phyloP scores from a whole-genome alignment of 2,888 invertebrate species.

The Colostygia pectinataria region DNA sequence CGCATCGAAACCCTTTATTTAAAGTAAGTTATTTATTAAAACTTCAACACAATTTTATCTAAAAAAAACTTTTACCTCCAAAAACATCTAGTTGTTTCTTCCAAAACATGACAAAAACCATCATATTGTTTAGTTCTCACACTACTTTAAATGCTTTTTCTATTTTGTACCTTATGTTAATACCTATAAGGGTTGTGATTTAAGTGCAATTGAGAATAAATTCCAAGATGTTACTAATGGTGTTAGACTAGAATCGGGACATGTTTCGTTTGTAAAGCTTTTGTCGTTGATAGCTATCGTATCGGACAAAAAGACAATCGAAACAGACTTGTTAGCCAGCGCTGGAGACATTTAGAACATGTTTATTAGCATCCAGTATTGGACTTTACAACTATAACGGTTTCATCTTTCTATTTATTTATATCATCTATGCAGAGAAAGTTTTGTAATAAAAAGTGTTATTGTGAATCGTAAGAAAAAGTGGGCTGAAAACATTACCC shows the following conservation, averaged over 20 bases:
- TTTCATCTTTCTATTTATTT: slow-evolving; percentile 34
- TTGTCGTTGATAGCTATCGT: slow-evolving; percentile 45
- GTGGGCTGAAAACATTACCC: slow-evolving; percentile 40
- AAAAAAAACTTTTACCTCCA: slow-evolving; percentile 25
- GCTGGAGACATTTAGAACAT: slow-evolving; percentile 31
- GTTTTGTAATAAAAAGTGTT: slow-evolving; percentile 30
- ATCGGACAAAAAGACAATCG: slow-evolving; percentile 47
- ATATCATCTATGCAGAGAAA: slow-evolving; percentile 29
- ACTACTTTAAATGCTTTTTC: not conserved
- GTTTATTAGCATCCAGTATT: slow-evolving; percentile 40
- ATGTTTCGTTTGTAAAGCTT: slow-evolving; percentile 38
- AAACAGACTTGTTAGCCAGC: slow-evolving; percentile 38
- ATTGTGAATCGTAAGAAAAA: slow-evolving; percentile 31
- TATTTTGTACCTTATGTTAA: slow-evolving; percentile 23
- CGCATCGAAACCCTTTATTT: slow-evolving; percentile 29
- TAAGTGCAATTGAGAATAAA: slow-evolving; percentile 10
- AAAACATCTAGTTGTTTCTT: slow-evolving; percentile 28
- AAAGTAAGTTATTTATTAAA: slow-evolving; percentile 31
- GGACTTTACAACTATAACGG: slow-evolving; percentile 30
- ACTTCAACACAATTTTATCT: slow-evolving; percentile 35
- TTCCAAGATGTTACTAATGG: slow-evolving; percentile 31
- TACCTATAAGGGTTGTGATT: slow-evolving; percentile 9
- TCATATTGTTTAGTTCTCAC: slow-evolving; percentile 29
- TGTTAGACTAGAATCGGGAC: slow-evolving; percentile 36
- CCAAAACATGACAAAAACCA: slow-evolving; percentile 38